phyloP scores from a whole-genome alignment of 2,888 invertebrate genomes.

The Lochmaea capreae region DNA sequence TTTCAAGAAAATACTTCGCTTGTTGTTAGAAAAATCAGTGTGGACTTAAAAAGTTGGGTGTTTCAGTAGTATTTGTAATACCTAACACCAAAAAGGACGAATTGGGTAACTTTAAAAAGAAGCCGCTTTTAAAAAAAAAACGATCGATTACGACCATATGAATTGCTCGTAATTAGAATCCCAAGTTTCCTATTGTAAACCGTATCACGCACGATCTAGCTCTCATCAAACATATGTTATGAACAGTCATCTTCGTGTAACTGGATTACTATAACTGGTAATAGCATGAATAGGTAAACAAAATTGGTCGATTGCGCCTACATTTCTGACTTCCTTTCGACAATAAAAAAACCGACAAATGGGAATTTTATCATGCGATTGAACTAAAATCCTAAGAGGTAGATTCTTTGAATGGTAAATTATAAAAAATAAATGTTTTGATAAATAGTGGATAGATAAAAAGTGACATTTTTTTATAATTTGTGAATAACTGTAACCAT shows the following conservation, averaged over 20 bases:
- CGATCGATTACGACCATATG: constrained; percentile 30
- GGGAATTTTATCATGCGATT: constrained; percentile 10
- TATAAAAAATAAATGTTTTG: no score
- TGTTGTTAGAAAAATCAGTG: no score
- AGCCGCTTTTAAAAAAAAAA: constrained; percentile 10
- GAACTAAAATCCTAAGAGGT: no score
- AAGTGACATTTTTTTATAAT: no score
- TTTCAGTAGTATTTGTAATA: no score
- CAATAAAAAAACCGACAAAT: constrained; percentile 14
- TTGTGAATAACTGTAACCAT: no score
- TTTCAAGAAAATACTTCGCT: no score
- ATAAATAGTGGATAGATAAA: no score
- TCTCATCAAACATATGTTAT: constrained; percentile 29
- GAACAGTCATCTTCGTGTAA: constrained; percentile 25
- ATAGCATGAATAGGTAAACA: constrained; percentile 23
- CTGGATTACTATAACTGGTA: constrained; percentile 19
- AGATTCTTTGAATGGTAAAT: no score
- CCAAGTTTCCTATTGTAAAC: constrained; percentile 27
- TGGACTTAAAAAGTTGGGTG: no score
- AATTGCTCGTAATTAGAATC: constrained; percentile 29
- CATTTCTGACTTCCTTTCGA: constrained; percentile 13
- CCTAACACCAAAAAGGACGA: no score
- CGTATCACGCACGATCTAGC: constrained; percentile 31
- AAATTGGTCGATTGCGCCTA: constrained; percentile 16
- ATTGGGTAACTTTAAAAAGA: not conserved